Conservation (phyloP, 2,113 vertebrate genomes). For the Neodon shergylaensis region DNA sequence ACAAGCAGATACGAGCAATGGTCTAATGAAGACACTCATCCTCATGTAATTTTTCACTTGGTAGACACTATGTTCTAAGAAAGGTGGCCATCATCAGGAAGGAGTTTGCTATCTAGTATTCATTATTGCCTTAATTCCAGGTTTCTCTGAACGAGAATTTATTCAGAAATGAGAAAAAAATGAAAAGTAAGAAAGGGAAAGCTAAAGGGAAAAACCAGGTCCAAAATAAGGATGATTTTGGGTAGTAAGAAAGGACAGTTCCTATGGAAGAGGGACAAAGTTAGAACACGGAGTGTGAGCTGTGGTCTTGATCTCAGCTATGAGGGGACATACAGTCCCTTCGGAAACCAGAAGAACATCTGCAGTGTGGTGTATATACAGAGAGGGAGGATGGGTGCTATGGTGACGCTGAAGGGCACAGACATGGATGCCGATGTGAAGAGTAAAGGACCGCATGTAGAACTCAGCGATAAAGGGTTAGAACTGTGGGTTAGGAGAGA, state of each 20-base stretch:
- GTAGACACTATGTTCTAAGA: background rate
- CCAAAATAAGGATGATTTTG: background rate
- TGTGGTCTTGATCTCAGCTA: rapidly evolving
- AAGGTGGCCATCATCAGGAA: background rate
- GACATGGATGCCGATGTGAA: background rate
- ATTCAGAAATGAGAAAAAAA: background rate
- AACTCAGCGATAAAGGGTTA: background rate
- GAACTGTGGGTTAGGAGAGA: background rate
- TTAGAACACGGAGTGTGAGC: rapidly evolving
- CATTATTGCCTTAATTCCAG: too few species aligned
- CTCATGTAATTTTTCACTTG: background rate
- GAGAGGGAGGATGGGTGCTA: background rate
- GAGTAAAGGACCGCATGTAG: background rate
- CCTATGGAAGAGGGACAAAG: background rate
- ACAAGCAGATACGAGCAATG: background rate
- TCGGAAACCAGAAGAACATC: background rate
- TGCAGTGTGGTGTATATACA: rapidly evolving
- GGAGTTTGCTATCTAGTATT: too few species aligned
- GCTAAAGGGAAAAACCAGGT: background rate
- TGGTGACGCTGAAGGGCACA: background rate
- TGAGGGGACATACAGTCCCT: background rate
- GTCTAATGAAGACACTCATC: background rate
- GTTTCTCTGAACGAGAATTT: background rate
- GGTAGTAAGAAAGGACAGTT: background rate
- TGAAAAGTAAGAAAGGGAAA: background rate